These are phyloP conservation scores for Caenorhabditis sp. DNA, from an alignment of 2,888 invertebrate species.

Conservation along the genomic window DNA sequence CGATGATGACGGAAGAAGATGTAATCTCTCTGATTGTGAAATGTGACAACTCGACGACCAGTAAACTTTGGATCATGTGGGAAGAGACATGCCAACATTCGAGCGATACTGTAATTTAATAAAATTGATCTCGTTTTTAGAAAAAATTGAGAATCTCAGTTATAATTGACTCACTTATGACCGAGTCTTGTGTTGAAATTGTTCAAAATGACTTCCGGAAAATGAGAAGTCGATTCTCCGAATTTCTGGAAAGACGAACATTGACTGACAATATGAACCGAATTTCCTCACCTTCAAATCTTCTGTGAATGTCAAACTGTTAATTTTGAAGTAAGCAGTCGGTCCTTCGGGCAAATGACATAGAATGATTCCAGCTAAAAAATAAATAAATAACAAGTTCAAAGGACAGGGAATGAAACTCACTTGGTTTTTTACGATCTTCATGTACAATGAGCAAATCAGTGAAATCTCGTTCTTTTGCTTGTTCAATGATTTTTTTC, in stretches of 20 bases:
- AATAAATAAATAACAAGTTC: neutral
- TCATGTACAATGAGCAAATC: slow-evolving; percentile 93
- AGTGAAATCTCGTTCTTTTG: slow-evolving; percentile 81
- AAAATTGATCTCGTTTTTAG: slow-evolving; percentile 6
- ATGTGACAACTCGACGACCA: slow-evolving; percentile 90
- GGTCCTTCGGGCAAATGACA: slow-evolving; percentile 95
- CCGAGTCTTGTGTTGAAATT: slow-evolving; percentile 95
- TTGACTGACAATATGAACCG: no score
- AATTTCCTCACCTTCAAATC: slow-evolving; percentile 78
- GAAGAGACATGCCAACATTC: slow-evolving; percentile 85
- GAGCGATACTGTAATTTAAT: slow-evolving; percentile 36
- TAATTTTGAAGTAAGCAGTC: slow-evolving; percentile 92
- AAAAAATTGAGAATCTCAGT: neutral
- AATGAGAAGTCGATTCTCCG: slow-evolving; percentile 82
- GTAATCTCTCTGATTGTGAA: slow-evolving; percentile 98
- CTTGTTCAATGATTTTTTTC: slow-evolving; percentile 80
- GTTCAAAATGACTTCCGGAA: slow-evolving; percentile 93
- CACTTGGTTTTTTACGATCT: slow-evolving; percentile 85
- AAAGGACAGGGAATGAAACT: slow-evolving; percentile 57
- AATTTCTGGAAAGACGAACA: slow-evolving; percentile 67
- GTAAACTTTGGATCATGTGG: slow-evolving; percentile 94
- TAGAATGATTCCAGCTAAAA: slow-evolving; percentile 84
- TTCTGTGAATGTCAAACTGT: slow-evolving; percentile 87
- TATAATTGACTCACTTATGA: slow-evolving; percentile 75
- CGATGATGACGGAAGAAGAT: slow-evolving; percentile 98